Evolutionary conservation across 2,888 invertebrate species (phyloP).

Genomic region (Pandemis corylana): DNA sequence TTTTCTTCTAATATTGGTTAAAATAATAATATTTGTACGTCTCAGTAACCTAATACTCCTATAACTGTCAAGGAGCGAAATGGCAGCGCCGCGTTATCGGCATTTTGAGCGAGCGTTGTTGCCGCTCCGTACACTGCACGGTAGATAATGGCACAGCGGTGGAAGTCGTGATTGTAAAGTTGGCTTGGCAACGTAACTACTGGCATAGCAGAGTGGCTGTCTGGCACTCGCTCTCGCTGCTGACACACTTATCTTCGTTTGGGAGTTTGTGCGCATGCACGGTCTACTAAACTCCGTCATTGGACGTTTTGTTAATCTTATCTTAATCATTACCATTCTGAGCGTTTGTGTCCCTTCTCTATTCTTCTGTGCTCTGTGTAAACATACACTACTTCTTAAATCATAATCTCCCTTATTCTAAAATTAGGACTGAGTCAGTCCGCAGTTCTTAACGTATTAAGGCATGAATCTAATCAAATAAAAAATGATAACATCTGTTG

Average conservation of each 20-base stretch:
- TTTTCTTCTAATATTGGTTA: not conserved
- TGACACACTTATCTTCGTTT: slow-evolving; percentile 5
- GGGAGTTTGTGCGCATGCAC: slow-evolving; percentile 15
- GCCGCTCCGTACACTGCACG: slow-evolving; percentile 31
- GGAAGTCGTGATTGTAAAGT: slow-evolving; percentile 28
- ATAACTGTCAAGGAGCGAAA: slow-evolving; percentile 39
- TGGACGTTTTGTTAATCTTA: slow-evolving; percentile 19
- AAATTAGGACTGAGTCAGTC: not conserved
- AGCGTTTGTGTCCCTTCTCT: slow-evolving; percentile 4
- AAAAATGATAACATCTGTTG: not conserved
- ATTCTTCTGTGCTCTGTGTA: slow-evolving; percentile 4
- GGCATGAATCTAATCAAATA: not conserved
- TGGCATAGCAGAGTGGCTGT: slow-evolving; percentile 23
- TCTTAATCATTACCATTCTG: slow-evolving; percentile 25
- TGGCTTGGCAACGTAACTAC: slow-evolving; percentile 34
- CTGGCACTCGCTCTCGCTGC: slow-evolving; percentile 23
- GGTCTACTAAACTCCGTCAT: slow-evolving; percentile 1
- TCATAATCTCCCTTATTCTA: not conserved
- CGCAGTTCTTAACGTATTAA: not conserved
- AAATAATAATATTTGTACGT: not conserved
- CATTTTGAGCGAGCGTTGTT: slow-evolving; percentile 39
- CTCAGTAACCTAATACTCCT: not conserved
- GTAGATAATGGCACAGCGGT: slow-evolving; percentile 38
- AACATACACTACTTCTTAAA: not conserved
- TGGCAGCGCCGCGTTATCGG: slow-evolving; percentile 52